Evolutionary conservation across 2,888 invertebrate species (phyloP), one percentile per base, ranked within the genome.

Genomic region (Hipparchia semele): DNA sequence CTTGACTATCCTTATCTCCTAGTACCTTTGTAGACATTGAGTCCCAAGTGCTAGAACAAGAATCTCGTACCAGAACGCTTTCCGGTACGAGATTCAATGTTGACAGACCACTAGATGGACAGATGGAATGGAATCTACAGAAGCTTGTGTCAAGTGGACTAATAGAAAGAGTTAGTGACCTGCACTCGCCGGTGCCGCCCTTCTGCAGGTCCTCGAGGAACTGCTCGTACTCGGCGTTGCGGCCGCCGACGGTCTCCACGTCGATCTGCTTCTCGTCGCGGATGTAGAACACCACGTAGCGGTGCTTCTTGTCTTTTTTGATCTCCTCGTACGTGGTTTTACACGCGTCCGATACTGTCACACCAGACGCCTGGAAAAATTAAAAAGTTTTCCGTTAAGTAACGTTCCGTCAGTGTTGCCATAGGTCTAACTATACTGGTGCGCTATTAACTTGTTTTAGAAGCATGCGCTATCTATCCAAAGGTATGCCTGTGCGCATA

Each of bases 301-400:
- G 97, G 94, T 98, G 98, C 88, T 98, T 98, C 95, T 99, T 99
- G 90, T 98, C 98, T 95, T 99, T 98, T 95, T 99, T 99, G 83
- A 99, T 98, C 95, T 98, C 98, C 92, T 99, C 98, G 92, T 98
- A 99, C 83, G 97, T 98, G 78, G 97, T 97, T 95, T 99, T 98
- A 95, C 99, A 99, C 81, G 96, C 96, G 95, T 98, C 98, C 84
- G 98, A 97, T 80, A 99, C 99, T 94, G 98, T 98, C 83, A 99
- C 99, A 90, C 99, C 99, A 87, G 99, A 99, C 95, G 99, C 98
- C 98, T 96, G 87, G 53, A 83, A 82, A 33, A 59, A 13, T 9
- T 2, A 5, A 10, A 23, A 39, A 39, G 39, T 4, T 4, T 4
- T 39, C 0, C 1, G 39, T 39, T 39, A 39, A 5, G 39, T 53